These are phyloP conservation scores for Suricata suricatta DNA, from an alignment of 2,113 vertebrate genomes.

Conservation along the genomic window DNA sequence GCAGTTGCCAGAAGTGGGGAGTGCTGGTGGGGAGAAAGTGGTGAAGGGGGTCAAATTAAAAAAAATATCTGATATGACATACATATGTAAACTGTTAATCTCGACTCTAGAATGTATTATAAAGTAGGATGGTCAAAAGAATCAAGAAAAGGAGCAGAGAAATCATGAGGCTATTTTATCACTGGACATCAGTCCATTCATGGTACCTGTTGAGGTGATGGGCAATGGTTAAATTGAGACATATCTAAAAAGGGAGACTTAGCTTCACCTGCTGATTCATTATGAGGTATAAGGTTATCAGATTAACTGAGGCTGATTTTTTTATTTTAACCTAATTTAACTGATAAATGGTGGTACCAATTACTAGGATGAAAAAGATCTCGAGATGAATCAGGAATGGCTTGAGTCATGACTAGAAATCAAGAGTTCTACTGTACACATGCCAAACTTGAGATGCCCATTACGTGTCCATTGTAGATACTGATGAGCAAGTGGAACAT, in stretches of 20 bases:
- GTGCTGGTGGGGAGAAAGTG: not conserved
- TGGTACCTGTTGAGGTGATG: not conserved
- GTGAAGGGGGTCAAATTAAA: not conserved
- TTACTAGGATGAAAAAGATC: not conserved
- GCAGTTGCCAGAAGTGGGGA: not conserved
- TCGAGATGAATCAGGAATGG: not conserved
- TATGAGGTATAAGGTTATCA: not conserved
- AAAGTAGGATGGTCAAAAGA: not conserved
- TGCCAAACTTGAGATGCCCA: not conserved
- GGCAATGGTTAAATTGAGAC: not conserved
- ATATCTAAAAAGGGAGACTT: not conserved
- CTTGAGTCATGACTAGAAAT: not conserved
- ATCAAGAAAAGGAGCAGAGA: not conserved
- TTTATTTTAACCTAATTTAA: not conserved
- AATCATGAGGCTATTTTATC: not conserved
- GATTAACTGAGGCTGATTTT: not conserved
- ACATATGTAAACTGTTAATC: not conserved
- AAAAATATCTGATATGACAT: not conserved
- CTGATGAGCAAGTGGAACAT: not conserved
- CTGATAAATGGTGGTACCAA: not conserved
- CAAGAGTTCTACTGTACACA: too few species aligned
- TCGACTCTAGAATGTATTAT: not conserved
- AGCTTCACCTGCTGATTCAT: not conserved
- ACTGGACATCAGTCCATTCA: not conserved
- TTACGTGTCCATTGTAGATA: not conserved